Conservation (phyloP, 2,113 vertebrate species). For the Corynorhinus townsendii region DNA sequence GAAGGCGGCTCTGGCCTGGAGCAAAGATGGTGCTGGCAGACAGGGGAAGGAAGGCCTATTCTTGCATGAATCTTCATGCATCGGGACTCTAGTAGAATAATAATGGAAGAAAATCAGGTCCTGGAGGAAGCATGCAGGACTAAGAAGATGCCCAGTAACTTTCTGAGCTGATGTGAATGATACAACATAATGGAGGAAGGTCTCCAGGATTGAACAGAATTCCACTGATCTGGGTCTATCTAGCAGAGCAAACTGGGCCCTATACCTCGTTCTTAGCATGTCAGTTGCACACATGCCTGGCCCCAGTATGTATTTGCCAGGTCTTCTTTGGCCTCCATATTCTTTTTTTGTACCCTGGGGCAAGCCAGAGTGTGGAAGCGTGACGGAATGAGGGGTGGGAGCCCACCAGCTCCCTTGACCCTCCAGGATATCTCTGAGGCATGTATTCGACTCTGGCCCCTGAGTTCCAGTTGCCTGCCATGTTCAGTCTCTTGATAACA, state of each 20-base stretch:
- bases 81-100: neutral
- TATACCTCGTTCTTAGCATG: neutral
- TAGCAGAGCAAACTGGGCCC: neutral
- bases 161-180: too few species aligned
- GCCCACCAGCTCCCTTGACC: neutral
- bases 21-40: too few species aligned
- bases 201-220: fast-evolving
- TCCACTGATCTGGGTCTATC: neutral
- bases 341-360: neutral
- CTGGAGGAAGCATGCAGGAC: neutral
- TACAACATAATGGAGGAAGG: neutral
- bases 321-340: neutral
- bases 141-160: too few species aligned
- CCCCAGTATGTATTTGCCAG: neutral
- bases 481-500: fast-evolving
- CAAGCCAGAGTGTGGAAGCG: neutral
- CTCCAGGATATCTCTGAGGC: neutral
- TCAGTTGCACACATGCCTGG: fast-evolving
- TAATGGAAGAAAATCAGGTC: neutral
- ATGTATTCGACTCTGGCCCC: fast-evolving
- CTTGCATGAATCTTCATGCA: too few species aligned
- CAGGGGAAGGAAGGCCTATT: too few species aligned
- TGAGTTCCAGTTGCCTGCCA: neutral
- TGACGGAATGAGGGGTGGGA: neutral
- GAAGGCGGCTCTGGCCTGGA: too few species aligned